Base-by-base conservation (phyloP, 1,140 invertebrate species). In the Augochlora pura region DNA sequence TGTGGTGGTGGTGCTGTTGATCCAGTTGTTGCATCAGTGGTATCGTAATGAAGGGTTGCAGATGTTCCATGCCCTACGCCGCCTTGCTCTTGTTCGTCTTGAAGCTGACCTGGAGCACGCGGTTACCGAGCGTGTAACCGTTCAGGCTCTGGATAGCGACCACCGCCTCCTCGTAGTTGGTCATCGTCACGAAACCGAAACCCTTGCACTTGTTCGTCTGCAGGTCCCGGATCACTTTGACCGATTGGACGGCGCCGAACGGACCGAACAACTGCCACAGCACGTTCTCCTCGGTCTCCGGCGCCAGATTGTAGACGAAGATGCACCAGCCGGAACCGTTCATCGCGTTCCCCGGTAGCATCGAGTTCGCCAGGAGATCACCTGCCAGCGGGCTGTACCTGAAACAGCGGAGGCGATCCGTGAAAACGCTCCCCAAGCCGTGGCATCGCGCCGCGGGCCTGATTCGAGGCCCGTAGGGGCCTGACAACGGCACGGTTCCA, bases 101-200 rank as follows among this genome's bases (percentile, higher is more conserved):
- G 95, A 99, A 99, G 93, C 98, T 99, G 90, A 99, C 99, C 95
- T 99, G 99, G 88, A 99, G 96, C 81, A 99, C 98, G 72, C 99
- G 96, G 94, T 99, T 99, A 88, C 98, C 98, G 84, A 99, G 95
- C 82, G 98, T 98, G 94, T 99, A 99, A 69, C 99, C 99, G 93
- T 99, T 99, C 77, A 99, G 95, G 81, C 97, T 98, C 93, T 99
- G 98, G 88, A 99, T 99, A 71, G 99, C 99, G 80, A 99, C 96
- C 38, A 99, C 96, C 18, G 99, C 98, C 92, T 99, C 99, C 92
- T 99, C 98, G 94, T 99, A 99, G 93, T 99, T 99, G 88, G 98
- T 99, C 99, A 99, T 99, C 72, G 98, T 99, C 77, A 99, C 98
- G 93, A 99, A 99, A n/a, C 98, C 99, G 93, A 99, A 99, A 86